These are phyloP conservation scores for Falco biarmicus DNA, from an alignment of 2,797 vertebrate genomes.

Conservation along the genomic window DNA sequence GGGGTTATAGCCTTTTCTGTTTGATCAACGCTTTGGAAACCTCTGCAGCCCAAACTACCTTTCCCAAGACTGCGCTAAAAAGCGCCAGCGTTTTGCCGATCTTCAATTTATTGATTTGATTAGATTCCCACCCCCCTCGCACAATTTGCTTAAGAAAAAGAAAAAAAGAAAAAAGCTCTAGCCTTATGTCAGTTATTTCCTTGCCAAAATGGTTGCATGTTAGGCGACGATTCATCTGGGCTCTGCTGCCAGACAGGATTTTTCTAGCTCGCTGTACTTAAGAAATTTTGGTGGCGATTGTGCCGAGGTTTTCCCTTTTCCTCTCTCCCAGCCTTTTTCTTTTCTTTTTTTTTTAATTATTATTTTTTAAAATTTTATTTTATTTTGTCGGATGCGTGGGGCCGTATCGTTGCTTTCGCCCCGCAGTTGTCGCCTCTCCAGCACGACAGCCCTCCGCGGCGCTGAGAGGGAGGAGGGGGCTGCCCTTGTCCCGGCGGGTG, in stretches of 20 bases:
- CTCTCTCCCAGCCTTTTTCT: accelerated
- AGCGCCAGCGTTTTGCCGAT: background rate
- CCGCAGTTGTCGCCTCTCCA: background rate
- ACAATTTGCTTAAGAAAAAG: background rate
- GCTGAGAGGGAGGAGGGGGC: background rate
- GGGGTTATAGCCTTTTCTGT: background rate
- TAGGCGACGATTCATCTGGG: background rate
- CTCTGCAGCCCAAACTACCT: background rate
- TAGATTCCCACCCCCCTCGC: background rate
- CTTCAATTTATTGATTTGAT: background rate
- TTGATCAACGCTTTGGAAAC: background rate
- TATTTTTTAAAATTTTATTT: background rate
- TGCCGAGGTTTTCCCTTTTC: background rate
- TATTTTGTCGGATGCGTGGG: background rate
- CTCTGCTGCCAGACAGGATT: background rate
- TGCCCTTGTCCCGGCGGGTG: background rate
- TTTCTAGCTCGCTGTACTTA: background rate
- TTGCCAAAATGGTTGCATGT: background rate
- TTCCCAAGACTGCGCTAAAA: background rate
- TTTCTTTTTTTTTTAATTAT: background rate
- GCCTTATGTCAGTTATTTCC: background rate
- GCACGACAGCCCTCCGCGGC: background rate
- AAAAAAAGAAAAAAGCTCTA: background rate
- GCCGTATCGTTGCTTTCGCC: too few relatives aligned
- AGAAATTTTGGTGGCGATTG: background rate